Conservation (phyloP, 2,113 vertebrate species). For the Silurus glanis region DNA sequence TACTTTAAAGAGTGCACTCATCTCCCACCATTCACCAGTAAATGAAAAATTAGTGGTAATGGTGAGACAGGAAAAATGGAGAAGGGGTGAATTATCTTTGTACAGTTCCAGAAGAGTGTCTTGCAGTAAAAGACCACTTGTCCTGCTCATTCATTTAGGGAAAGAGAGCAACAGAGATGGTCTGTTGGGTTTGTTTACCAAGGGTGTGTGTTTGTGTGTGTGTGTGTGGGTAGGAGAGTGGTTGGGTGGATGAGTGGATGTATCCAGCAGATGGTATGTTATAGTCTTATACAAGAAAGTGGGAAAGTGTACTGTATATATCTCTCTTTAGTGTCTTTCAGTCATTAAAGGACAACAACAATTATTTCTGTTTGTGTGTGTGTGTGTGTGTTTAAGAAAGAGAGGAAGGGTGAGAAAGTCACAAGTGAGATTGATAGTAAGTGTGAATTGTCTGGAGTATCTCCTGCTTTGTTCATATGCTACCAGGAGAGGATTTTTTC, state of each 20-base stretch:
- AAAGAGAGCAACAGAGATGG: neutral
- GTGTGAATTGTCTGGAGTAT: neutral
- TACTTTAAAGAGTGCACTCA: conserved; percentile 6
- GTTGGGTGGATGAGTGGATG: neutral
- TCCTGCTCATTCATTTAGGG: neutral
- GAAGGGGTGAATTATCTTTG: neutral
- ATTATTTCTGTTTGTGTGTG: neutral
- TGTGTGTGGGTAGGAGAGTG: too few species aligned
- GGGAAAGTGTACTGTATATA: neutral
- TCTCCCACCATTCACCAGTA: too few species aligned
- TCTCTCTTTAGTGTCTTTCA: neutral
- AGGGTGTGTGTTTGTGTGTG: neutral
- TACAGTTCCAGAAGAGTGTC: neutral
- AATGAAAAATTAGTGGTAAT: neutral
- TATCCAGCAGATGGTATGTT: conserved; percentile 13
- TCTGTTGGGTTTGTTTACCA: conserved; percentile 4
- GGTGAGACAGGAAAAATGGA: neutral
- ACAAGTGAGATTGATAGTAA: neutral
- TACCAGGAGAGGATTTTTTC: neutral
- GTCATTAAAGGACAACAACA: neutral
- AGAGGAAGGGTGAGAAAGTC: neutral
- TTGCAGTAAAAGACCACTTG: neutral
- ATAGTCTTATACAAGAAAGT: neutral
- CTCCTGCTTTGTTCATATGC: neutral
- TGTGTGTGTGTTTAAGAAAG: neutral